Evolutionary conservation across 2,797 vertebrate species (phyloP).

Genomic region (Sebastes minor): DNA sequence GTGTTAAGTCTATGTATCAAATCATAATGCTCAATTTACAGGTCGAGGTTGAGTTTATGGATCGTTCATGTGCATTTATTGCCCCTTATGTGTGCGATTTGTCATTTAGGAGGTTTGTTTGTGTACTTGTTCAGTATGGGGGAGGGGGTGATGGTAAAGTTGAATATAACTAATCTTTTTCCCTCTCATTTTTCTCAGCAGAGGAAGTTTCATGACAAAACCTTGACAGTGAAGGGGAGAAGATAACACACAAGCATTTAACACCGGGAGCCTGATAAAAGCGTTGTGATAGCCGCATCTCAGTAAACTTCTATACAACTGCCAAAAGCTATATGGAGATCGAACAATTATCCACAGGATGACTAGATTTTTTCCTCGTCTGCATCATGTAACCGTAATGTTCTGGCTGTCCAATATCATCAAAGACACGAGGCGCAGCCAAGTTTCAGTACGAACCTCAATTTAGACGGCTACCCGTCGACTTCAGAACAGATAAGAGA

Average conservation of each 20-base stretch:
- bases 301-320: conserved; percentile 6
- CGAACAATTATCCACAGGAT: conserved; percentile 21
- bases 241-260: neutral
- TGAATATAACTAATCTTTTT: conserved; percentile 26
- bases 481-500: conserved; percentile 48
- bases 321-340: conserved; percentile 1
- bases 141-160: neutral
- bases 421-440: conserved; percentile 9
- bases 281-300: conserved; percentile 12
- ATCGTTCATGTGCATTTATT: conserved; percentile 12
- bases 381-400: conserved; percentile 18
- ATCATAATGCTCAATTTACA: conserved; percentile 21
- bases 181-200: conserved; percentile 36
- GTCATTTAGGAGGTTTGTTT: conserved; percentile 17
- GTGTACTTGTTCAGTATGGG: neutral
- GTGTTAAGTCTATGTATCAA: neutral
- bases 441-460: conserved; percentile 34
- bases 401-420: conserved; percentile 33
- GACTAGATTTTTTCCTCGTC: neutral
- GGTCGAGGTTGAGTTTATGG: conserved; percentile 5
- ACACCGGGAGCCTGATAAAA: neutral
- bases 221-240: conserved; percentile 10
- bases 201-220: conserved; percentile 21
- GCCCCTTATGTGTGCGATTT: neutral
- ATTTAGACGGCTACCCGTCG: conserved; percentile 39